Conservation (phyloP, 2,888 invertebrate genomes). For the Trypoxylon attenuatum region DNA sequence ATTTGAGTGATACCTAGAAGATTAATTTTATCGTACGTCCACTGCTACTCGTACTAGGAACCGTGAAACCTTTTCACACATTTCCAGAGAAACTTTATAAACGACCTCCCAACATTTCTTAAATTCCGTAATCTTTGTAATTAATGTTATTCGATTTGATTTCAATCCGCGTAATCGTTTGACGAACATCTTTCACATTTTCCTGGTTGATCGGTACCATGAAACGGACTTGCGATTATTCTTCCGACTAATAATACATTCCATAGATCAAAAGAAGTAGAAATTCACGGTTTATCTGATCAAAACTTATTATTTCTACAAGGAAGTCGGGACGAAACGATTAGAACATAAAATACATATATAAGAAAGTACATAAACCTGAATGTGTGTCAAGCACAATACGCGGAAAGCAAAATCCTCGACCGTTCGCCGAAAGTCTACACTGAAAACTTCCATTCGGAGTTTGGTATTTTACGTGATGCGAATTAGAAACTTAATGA, state of each 20-base stretch:
- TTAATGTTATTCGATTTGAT: no score
- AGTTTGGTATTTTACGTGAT: conserved; percentile 31
- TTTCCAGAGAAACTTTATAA: not conserved
- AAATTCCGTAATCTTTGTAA: no score
- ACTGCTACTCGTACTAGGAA: no score
- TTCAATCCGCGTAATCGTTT: no score
- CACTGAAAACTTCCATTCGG: conserved; percentile 51
- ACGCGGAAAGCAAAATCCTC: conserved; percentile 44
- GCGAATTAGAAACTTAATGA: conserved; percentile 35
- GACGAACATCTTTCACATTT: no score
- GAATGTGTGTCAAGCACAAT: conserved; percentile 26
- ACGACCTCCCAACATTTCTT: no score
- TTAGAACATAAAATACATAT: conserved; percentile 37
- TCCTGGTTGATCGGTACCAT: conserved; percentile 29
- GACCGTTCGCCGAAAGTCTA: conserved; percentile 61
- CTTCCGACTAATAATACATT: conserved; percentile 73
- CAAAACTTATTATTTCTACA: conserved; percentile 61
- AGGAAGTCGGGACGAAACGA: conserved; percentile 24
- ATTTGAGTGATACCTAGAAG: no score
- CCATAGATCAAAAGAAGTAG: conserved; percentile 63
- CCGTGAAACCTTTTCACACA: not conserved
- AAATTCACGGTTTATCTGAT: conserved; percentile 57
- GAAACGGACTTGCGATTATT: conserved; percentile 61
- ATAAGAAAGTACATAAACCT: conserved; percentile 14
- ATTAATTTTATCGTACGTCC: no score